phyloP scores from a whole-genome alignment of 2,888 invertebrate genomes.

The Drosophila colorata region DNA sequence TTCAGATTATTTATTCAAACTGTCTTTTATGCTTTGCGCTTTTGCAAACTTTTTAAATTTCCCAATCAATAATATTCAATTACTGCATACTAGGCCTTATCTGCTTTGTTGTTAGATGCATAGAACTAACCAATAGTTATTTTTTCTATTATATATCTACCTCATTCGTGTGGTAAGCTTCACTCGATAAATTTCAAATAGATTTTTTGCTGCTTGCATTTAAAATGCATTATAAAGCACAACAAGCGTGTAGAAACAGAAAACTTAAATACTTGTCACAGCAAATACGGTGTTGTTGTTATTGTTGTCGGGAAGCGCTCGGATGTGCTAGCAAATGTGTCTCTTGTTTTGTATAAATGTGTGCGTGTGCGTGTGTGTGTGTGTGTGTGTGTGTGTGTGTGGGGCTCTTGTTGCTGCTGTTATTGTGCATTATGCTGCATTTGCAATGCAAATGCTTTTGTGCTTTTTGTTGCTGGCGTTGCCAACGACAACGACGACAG shows the following conservation, averaged over 20 bases:
- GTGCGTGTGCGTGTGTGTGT: conserved; percentile 36
- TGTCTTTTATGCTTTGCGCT: not conserved
- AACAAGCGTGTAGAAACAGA: conserved; percentile 36
- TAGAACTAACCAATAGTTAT: conserved; percentile 2
- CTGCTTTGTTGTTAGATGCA: not conserved
- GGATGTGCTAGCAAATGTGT: conserved; percentile 68
- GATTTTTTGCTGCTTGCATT: conserved; percentile 5
- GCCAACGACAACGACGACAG: conserved; percentile 42
- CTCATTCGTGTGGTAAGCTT: not conserved
- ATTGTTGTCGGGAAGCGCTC: conserved; percentile 52
- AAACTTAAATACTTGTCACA: conserved; percentile 71
- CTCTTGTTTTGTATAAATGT: not conserved
- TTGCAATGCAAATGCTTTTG: conserved; percentile 74
- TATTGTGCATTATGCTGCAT: conserved; percentile 72
- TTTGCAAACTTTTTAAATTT: not conserved
- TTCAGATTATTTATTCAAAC: no score
- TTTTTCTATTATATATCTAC: not conserved
- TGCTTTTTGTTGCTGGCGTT: conserved; percentile 75
- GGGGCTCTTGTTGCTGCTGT: conserved; percentile 40
- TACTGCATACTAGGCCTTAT: not conserved
- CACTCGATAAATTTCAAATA: conserved; percentile 14
- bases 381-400: conserved; percentile 24
- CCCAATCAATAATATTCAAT: not conserved
- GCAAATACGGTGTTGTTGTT: conserved; percentile 62
- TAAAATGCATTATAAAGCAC: conserved; percentile 22